Evolutionary conservation across 2,797 vertebrate species (phyloP).

Genomic region (Dendrocincla tyrannina): DNA sequence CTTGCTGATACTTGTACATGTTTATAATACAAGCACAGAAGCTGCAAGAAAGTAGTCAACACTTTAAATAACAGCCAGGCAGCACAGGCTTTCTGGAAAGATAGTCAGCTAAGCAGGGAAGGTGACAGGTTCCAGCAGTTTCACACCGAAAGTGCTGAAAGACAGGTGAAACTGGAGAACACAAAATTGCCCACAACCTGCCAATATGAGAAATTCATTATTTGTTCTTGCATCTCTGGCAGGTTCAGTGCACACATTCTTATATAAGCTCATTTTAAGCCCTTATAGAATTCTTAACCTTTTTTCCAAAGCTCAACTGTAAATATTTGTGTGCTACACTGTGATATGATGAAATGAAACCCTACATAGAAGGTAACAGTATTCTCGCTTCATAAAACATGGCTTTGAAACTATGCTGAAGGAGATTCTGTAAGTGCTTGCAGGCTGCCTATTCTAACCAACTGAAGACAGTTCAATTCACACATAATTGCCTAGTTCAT

Average conservation of each 20-base stretch:
- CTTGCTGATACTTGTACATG: neutral
- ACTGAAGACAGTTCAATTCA: neutral
- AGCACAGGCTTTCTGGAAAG: neutral
- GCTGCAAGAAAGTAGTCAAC: neutral
- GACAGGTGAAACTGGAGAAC: neutral
- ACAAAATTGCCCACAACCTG: neutral
- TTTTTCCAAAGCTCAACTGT: neutral
- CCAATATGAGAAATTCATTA: neutral
- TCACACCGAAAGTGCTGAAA: neutral
- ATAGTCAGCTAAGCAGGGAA: neutral
- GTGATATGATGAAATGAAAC: neutral
- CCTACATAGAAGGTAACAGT: neutral
- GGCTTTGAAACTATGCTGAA: neutral
- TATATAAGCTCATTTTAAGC: neutral
- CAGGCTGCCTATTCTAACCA: neutral
- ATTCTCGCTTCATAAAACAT: neutral
- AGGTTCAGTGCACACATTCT: neutral
- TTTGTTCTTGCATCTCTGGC: neutral
- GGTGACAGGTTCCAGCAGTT: neutral
- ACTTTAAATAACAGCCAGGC: neutral
- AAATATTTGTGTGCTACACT: neutral
- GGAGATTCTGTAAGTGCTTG: neutral
- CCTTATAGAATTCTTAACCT: neutral
- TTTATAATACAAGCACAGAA: neutral
- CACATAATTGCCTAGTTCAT: constrained; percentile 8